A percentile compares a stretch with the other conserved stretches of the same genome.
Conservation (phyloP, 1,140 invertebrate genomes). For the Lucilia cuprina region DNA sequence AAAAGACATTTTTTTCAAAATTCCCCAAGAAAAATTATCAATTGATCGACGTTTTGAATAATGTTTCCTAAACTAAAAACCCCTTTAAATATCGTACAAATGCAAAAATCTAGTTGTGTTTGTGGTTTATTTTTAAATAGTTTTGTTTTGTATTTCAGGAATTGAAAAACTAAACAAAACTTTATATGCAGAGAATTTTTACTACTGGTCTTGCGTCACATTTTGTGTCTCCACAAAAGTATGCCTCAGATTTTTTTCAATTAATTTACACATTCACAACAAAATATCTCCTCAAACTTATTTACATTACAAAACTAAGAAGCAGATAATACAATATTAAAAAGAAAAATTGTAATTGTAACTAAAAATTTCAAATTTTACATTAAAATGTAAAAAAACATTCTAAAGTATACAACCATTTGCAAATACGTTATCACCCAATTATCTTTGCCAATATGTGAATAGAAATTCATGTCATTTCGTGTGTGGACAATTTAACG, state of each 20-base stretch:
- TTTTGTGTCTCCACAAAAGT: neutral
- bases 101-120: constrained; percentile 28
- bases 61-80: neutral
- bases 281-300: neutral
- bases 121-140: constrained; percentile 20
- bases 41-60: neutral
- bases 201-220: neutral
- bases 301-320: neutral
- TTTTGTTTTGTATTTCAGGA: neutral
- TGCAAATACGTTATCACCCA: neutral
- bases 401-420: neutral
- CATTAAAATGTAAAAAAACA: neutral
- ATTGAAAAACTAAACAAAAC: neutral
- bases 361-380: neutral
- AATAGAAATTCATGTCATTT: neutral
- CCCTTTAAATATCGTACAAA: neutral
- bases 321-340: neutral
- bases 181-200: neutral
- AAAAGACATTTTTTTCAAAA: no score
- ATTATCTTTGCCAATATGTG: neutral
- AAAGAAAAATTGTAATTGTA: neutral
- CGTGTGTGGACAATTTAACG: neutral
- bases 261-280: neutral
- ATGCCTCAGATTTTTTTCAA: neutral
- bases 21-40: neutral